Evolutionary conservation across 2,797 vertebrate species (phyloP).

Genomic region (Spinus pinus): DNA sequence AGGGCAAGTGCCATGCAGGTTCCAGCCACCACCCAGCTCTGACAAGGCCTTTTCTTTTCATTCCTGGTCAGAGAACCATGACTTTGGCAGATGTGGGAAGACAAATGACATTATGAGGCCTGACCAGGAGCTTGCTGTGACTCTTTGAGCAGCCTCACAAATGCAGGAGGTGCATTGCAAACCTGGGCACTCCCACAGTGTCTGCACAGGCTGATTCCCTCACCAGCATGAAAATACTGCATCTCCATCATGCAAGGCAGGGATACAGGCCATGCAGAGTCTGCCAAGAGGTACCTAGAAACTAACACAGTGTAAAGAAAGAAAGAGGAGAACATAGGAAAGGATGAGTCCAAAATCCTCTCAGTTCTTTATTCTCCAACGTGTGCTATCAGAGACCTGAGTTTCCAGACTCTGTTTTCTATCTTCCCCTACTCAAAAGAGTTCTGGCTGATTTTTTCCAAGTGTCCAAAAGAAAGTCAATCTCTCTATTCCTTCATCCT

Average conservation of each 20-base stretch:
- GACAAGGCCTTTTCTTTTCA: background rate
- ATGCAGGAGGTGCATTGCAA: background rate
- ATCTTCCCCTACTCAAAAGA: background rate
- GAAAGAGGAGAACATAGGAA: background rate
- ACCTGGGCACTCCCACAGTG: accelerated
- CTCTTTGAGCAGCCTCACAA: background rate
- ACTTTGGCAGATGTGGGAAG: background rate
- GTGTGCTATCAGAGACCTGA: background rate
- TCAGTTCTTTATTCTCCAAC: background rate
- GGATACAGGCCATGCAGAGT: background rate
- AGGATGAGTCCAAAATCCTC: background rate
- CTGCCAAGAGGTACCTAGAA: background rate
- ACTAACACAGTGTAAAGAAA: background rate
- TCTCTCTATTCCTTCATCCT: background rate
- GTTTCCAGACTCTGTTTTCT: background rate
- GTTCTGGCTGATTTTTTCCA: background rate
- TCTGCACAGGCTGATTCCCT: background rate
- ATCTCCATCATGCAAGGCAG: background rate
- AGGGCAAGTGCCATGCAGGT: background rate
- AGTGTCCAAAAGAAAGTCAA: background rate
- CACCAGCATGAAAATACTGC: background rate
- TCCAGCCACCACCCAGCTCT: background rate
- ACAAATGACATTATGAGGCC: background rate
- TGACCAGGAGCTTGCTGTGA: background rate
- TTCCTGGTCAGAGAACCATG: background rate